A percentile compares a stretch with the other conserved stretches of the same genome.
Evolutionary conservation across 2,113 vertebrate species (phyloP).

Genomic region (Gallinago media): DNA sequence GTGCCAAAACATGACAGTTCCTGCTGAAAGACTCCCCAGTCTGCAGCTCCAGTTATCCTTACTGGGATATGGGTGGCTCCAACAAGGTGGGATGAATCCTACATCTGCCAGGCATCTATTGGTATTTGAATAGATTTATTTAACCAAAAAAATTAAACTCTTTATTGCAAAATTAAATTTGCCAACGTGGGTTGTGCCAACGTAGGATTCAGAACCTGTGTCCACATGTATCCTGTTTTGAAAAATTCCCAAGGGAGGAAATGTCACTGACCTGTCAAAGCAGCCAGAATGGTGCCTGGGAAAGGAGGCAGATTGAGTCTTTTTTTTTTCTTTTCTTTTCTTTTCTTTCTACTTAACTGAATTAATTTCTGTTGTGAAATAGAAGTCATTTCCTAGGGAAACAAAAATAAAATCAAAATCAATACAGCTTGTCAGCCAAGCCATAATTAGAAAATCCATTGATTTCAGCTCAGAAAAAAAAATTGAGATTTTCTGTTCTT

Average conservation of each 20-base stretch:
- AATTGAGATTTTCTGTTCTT: not conserved
- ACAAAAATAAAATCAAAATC: not conserved
- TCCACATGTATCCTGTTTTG: not conserved
- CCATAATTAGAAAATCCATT: not conserved
- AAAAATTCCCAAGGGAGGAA: not conserved
- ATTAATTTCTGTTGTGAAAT: not conserved
- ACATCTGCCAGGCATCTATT: not conserved
- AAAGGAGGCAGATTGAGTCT: rapidly evolving
- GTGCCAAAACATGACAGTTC: not conserved
- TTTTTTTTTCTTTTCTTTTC: no score
- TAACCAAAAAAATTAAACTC: no score
- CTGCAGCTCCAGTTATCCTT: not conserved
- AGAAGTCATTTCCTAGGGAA: not conserved
- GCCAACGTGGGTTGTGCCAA: rapidly evolving
- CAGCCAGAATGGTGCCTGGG: not conserved
- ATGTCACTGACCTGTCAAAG: not conserved
- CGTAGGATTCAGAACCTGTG: not conserved
- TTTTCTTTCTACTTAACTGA: no score
- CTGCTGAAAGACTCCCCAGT: not conserved
- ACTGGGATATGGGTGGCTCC: not conserved
- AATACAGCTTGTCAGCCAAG: not conserved
- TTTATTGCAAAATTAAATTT: not conserved
- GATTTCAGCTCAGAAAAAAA: not conserved
- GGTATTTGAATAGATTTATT: not conserved
- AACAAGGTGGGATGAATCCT: not conserved